Percentiles rank a stretch among this genome's conserved stretches.
phyloP scores from a whole-genome alignment of 2,797 vertebrate genomes.

The Sebastes nivosus region DNA sequence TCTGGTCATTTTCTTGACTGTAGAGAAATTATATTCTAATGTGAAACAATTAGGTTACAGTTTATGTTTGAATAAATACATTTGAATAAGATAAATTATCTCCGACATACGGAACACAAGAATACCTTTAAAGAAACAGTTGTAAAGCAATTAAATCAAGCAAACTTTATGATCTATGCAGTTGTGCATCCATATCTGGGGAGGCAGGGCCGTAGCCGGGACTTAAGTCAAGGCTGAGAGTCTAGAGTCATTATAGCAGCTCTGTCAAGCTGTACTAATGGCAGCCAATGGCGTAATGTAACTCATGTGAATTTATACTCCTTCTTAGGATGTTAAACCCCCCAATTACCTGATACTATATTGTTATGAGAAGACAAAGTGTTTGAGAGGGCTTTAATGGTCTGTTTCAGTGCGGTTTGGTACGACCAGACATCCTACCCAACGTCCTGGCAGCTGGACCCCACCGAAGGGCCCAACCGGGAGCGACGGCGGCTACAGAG shows the following conservation, averaged over 20 bases:
- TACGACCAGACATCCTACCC: constrained; percentile 93
- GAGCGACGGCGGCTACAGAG: constrained; percentile 95
- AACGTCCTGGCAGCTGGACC: constrained; percentile 96
- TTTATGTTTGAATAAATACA: background rate
- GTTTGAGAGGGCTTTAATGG: background rate
- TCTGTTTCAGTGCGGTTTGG: constrained; percentile 90
- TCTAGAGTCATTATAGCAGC: no score
- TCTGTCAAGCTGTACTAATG: no score
- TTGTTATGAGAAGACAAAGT: background rate
- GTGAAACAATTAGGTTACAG: background rate
- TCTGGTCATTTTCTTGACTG: background rate
- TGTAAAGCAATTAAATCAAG: no score
- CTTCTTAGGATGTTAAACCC: background rate
- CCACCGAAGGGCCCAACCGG: constrained; percentile 96
- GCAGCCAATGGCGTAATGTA: no score
- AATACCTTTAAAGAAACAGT: background rate
- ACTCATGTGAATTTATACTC: no score
- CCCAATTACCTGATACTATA: background rate
- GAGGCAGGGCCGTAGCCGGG: no score
- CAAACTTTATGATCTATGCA: background rate
- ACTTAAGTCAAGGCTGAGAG: no score
- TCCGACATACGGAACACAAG: background rate
- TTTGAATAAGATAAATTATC: background rate
- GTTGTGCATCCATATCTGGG: background rate
- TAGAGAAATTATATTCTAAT: background rate